Percentiles rank a stretch among this genome's conserved stretches.
Evolutionary conservation across 2,113 vertebrate species (phyloP).

Genomic region (Xerus inauris): DNA sequence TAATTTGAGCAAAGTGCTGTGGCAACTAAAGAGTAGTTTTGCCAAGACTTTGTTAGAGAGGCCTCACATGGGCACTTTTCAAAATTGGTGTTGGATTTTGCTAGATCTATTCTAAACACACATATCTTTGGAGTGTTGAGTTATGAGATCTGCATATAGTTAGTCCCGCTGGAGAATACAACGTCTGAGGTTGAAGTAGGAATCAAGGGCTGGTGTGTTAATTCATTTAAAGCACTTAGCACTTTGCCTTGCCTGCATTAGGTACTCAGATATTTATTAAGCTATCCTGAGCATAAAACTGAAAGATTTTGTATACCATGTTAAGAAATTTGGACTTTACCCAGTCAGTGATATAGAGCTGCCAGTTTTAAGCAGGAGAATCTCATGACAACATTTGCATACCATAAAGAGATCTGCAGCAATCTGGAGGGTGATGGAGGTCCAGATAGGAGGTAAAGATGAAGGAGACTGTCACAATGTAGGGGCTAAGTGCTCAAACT

Average conservation of each 20-base stretch:
- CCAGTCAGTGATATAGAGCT: constrained; percentile 1
- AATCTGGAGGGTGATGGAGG: background rate
- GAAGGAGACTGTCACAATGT: background rate
- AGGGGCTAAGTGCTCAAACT: background rate
- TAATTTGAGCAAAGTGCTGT: background rate
- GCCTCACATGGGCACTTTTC: background rate
- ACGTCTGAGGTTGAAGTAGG: background rate
- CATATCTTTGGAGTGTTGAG: background rate
- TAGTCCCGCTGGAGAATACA: background rate
- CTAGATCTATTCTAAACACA: background rate
- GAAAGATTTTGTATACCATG: constrained; percentile 31
- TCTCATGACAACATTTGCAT: constrained; percentile 34
- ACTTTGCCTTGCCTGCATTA: constrained; percentile 14
- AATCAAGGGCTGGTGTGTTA: background rate
- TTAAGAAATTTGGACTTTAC: constrained; percentile 58
- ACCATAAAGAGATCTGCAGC: constrained; percentile 22
- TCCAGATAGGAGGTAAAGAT: background rate
- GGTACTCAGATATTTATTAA: constrained; percentile 44
- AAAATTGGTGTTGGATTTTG: background rate
- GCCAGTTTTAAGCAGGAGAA: constrained; percentile 23
- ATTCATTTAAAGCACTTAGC: constrained; percentile 27
- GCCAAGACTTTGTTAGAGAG: constrained; percentile 14
- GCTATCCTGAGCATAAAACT: constrained; percentile 26
- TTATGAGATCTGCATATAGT: background rate
- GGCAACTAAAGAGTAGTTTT: constrained; percentile 21